Evolutionary conservation across 2,888 invertebrate species (phyloP).

Genomic region (Xestia rhomboidea): DNA sequence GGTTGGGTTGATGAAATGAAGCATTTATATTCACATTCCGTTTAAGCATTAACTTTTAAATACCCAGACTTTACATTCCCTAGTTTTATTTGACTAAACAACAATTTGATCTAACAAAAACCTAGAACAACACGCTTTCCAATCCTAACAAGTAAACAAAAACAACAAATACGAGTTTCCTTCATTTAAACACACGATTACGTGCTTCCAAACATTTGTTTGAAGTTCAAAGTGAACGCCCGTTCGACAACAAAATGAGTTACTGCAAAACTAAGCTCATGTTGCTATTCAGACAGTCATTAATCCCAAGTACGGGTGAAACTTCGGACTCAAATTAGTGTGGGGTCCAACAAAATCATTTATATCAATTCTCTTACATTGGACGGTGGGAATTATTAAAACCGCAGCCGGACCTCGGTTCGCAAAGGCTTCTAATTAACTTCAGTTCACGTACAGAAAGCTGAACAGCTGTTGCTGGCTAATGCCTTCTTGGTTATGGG

Average conservation of each 20-base stretch:
- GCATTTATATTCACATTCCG: neutral
- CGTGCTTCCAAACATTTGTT: constrained; percentile 65
- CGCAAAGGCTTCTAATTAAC: constrained; percentile 85
- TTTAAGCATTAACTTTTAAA: neutral
- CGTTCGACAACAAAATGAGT: constrained; percentile 70
- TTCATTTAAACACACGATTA: constrained; percentile 60
- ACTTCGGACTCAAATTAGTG: constrained; percentile 72
- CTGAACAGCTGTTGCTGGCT: constrained; percentile 80
- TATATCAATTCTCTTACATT: constrained; percentile 82
- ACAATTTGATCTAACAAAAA: constrained; percentile 34
- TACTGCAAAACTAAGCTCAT: constrained; percentile 62
- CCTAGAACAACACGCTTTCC: constrained; percentile 22
- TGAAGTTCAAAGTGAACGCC: constrained; percentile 70
- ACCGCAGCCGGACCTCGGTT: constrained; percentile 80
- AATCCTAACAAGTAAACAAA: constrained; percentile 49
- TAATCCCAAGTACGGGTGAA: constrained; percentile 67
- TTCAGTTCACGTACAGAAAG: constrained; percentile 76
- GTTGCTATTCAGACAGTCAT: constrained; percentile 71
- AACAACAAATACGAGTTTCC: constrained; percentile 59
- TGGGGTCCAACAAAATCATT: constrained; percentile 77
- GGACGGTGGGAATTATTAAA: constrained; percentile 85
- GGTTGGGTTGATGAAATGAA: neutral
- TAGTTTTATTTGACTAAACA: constrained; percentile 21
- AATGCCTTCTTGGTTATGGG: constrained; percentile 75
- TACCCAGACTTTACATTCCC: constrained; percentile 18